Evolutionary conservation across 2,888 invertebrate species (phyloP), one percentile per base, ranked within the genome.

Genomic region (Drosophila stalkeri): DNA sequence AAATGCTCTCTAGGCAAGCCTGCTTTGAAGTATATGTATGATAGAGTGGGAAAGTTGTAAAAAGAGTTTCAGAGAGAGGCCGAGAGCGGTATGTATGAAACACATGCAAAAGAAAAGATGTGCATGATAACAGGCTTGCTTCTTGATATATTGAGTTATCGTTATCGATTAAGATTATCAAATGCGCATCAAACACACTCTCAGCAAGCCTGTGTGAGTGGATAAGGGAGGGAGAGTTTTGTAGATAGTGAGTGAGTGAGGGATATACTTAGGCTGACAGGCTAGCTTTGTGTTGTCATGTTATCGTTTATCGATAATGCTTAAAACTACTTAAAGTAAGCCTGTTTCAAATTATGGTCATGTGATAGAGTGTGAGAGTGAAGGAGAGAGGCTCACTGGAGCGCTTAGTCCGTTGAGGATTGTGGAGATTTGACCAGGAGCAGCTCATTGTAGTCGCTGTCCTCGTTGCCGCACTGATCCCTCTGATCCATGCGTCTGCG

Each of bases 361-460:
- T 5, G 41, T 23, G 31, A 41, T 11, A 18, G 20, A 33, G 11
- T 7, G 47, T 2, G 44, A 5, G 33, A 6, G 18, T 5, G 14
- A 49, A n/a, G n/a, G n/a, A 43, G 20, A 31, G 18, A 23, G n/a
- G 37, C 33, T 11, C 20, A 12, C 16, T 46, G 27, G 51, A 41
- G 62, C 62, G 65, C 33, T 67, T 81, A 86, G 37, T 93, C 92
- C 67, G 86, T 90, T 4, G 93, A 92, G 43, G 93, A 92, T 67
- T 92, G 90, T 41, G 92, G 91, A 18, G 93, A 92, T 62, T 93
- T 93, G 64, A 92, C 92, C 43, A 93, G 78, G 51, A 93, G 63
- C 44, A 93, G 80, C 78, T 93, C 92, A 63, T 92, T 93, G 80
- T 93, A 93, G 75, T 93, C 93, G 41, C 92, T 91, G 80, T 93